Evolutionary conservation across 1,140 invertebrate genomes (phyloP), one percentile per base, ranked within the genome.

Genomic region (Phthorimaea operculella): DNA sequence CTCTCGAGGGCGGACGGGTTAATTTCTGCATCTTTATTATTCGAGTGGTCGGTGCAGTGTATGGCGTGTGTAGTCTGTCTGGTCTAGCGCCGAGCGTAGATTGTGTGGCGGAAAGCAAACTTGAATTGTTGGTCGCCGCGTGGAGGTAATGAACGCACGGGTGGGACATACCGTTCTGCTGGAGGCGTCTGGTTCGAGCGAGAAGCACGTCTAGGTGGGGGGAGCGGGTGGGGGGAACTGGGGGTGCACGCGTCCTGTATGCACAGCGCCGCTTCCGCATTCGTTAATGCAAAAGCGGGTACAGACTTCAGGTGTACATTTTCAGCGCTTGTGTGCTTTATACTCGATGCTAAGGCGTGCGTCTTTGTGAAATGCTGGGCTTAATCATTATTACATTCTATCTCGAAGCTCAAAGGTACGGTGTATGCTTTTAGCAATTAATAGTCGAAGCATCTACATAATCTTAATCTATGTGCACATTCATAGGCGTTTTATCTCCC

Each of bases 11-110:
- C 64, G 69, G 76, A 68, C 79, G 70, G 76, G 79, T 80, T 83
- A 85, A 85, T 85, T 85, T 76, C 74, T 83, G 72, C 75, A 83
- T 81, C 79, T 85, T 84, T 85, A 83, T 85, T 83, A 85, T 85
- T 85, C 79, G 77, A 83, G 79, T 82, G 79, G 76, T 57, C 73
- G 61, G 68, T 80, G 69, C 74, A 76, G 70, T 73, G 68, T 61
- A 68, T 65, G 59, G 45, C 11, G 12, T 67, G 73, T 76, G 59
- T 74, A 77, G 79, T 72, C 70, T 76, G 75, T 79, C 76, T 80
- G 72, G 62, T 71, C 48, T 28, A n/a, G 44, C 8, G 15, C 11
- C 44, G 16, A 72, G 68, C 71, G 70, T 79, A 83, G 81, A 81
- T 84, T 83, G 81, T 84, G 79, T 76, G 78, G 79, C 66, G 76